phyloP scores from a whole-genome alignment of 1,140 invertebrate species.

The Procambarus clarkii region DNA sequence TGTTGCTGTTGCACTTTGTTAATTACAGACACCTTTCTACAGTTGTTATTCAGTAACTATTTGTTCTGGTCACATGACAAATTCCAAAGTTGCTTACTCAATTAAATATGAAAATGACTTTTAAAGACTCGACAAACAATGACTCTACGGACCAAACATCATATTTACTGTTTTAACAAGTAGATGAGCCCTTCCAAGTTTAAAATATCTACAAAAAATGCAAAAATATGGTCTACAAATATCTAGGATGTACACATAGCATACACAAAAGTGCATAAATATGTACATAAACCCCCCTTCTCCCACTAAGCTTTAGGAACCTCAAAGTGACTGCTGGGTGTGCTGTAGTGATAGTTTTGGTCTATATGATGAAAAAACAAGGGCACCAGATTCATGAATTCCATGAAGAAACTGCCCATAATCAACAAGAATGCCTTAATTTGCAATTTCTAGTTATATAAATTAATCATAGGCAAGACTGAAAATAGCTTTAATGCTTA shows the following conservation, averaged over 20 bases:
- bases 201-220: conserved; percentile 53
- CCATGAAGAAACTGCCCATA: conserved; percentile 42
- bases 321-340: conserved; percentile 62
- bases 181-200: conserved; percentile 42
- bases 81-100: neutral
- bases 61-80: conserved; percentile 11
- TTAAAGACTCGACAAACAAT: neutral
- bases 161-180: conserved; percentile 51
- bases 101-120: neutral
- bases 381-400: conserved; percentile 56
- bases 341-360: conserved; percentile 59
- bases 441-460: neutral
- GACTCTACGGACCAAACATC: neutral
- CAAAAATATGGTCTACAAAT: conserved; percentile 46
- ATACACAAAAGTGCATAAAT: conserved; percentile 61
- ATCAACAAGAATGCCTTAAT: conserved; percentile 10
- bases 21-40: conserved; percentile 35
- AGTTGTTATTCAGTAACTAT: conserved; percentile 33
- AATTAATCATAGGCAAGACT: neutral
- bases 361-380: conserved; percentile 56
- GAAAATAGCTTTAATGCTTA: neutral
- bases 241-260: conserved; percentile 61
- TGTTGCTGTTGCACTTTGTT: conserved; percentile 46
- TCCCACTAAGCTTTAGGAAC: conserved; percentile 36
- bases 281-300: conserved; percentile 57